Conservation (phyloP, 1,140 invertebrate genomes). For the Arctopsyche grandis region DNA sequence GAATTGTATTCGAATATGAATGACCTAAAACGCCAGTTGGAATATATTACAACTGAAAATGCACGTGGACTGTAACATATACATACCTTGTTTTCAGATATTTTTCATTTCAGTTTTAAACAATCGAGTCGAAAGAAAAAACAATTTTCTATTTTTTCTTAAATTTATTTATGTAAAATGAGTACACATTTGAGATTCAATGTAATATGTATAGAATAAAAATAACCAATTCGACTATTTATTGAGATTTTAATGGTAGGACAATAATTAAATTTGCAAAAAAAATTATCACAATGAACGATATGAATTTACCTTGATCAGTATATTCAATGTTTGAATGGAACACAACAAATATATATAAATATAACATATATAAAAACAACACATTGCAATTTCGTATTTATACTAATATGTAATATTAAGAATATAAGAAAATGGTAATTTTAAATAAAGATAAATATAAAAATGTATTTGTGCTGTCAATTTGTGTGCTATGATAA, state of each 20-base stretch:
- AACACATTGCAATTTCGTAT: not conserved
- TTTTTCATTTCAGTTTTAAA: no score
- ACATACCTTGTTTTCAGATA: no score
- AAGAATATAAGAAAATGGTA: conserved; percentile 7
- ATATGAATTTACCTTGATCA: not conserved
- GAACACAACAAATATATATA: no score
- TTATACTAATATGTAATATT: not conserved
- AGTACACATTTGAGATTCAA: conserved; percentile 49
- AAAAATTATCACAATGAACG: conserved; percentile 20
- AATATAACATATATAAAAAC: not conserved
- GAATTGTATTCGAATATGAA: no score
- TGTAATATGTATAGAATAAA: conserved; percentile 21
- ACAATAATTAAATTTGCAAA: conserved; percentile 37
- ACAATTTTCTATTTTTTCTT: conserved; percentile 38
- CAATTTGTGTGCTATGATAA: conserved; percentile 48
- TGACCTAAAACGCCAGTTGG: no score
- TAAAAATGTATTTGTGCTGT: conserved; percentile 31
- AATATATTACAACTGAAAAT: no score
- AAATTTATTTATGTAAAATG: conserved; percentile 54
- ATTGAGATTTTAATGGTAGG: conserved; percentile 46
- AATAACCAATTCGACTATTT: conserved; percentile 13
- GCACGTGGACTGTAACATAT: no score
- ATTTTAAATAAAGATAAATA: conserved; percentile 2
- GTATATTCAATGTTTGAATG: no score
- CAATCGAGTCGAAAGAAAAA: no score